Conservation (phyloP, 2,113 vertebrate species). For the Empidonax traillii region DNA sequence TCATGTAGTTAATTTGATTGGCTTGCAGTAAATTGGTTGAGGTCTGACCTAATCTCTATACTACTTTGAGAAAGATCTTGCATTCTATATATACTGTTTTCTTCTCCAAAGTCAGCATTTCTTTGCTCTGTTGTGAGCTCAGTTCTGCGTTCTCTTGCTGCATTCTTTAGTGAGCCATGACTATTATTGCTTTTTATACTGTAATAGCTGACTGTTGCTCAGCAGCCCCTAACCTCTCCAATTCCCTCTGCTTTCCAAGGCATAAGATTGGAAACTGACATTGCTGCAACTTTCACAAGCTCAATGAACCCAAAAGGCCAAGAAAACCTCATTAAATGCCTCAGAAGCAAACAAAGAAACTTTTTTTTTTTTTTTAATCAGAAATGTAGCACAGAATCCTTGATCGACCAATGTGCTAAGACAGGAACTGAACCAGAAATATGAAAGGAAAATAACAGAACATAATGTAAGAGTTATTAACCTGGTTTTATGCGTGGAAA, state of each 20-base stretch:
- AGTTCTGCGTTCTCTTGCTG: slow-evolving; percentile 46
- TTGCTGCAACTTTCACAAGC: slow-evolving; percentile 56
- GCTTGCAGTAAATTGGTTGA: slow-evolving; percentile 30
- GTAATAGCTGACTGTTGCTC: slow-evolving; percentile 54
- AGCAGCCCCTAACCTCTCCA: slow-evolving; percentile 45
- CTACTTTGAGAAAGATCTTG: slow-evolving; percentile 22
- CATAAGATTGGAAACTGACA: slow-evolving; percentile 61
- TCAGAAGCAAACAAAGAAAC: not conserved
- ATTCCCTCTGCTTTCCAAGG: slow-evolving; percentile 53
- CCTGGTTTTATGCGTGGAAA: not conserved
- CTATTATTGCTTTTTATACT: slow-evolving; percentile 53
- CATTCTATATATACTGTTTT: slow-evolving; percentile 33
- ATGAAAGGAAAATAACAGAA: not conserved
- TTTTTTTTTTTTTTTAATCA: not conserved
- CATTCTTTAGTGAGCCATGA: slow-evolving; percentile 18
- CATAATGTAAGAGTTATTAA: not conserved
- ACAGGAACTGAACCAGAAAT: not conserved
- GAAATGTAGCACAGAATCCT: not conserved
- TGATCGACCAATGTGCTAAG: not conserved
- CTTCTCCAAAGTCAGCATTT: slow-evolving; percentile 48
- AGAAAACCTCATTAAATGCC: slow-evolving; percentile 62
- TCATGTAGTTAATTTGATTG: slow-evolving; percentile 22
- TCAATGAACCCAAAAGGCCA: slow-evolving; percentile 60
- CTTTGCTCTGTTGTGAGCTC: slow-evolving; percentile 1
- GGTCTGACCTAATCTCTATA: slow-evolving; percentile 34